Conservation (phyloP, 2,888 invertebrate species). For the Drosophila picticornis region DNA sequence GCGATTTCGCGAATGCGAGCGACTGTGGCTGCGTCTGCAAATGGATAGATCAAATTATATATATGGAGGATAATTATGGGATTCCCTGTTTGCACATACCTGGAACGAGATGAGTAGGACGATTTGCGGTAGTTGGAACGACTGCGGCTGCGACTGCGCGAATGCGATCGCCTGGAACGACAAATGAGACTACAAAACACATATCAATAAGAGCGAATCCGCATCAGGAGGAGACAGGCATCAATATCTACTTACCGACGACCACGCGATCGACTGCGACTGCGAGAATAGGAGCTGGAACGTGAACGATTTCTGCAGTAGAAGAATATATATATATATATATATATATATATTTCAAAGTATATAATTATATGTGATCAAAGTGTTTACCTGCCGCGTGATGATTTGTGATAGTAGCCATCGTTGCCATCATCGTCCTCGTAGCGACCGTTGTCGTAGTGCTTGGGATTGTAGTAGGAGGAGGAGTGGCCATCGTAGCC, state of each 20-base stretch:
- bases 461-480: constrained; percentile 85
- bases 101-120: constrained; percentile 77
- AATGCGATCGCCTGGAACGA: constrained; percentile 70
- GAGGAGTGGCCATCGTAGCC: constrained; percentile 71
- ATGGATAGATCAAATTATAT: background rate
- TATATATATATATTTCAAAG: background rate
- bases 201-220: background rate
- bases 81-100: constrained; percentile 43
- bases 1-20: constrained; percentile 79
- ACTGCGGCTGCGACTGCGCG: constrained; percentile 67
- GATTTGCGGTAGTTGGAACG: constrained; percentile 76
- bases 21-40: constrained; percentile 79
- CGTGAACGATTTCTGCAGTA: constrained; percentile 68
- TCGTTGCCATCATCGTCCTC: constrained; percentile 87
- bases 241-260: constrained; percentile 62
- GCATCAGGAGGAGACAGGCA: background rate
- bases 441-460: constrained; percentile 86
- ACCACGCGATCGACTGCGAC: constrained; percentile 76
- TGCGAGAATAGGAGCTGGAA: constrained; percentile 68
- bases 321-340: background rate
- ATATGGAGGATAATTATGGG: background rate
- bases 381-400: constrained; percentile 58
- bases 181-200: constrained; percentile 56
- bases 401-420: constrained; percentile 84
- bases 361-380: background rate